These are phyloP conservation scores for Bombus haemorrhoidalis DNA, from an alignment of 1,140 invertebrate genomes.

Conservation along the genomic window DNA sequence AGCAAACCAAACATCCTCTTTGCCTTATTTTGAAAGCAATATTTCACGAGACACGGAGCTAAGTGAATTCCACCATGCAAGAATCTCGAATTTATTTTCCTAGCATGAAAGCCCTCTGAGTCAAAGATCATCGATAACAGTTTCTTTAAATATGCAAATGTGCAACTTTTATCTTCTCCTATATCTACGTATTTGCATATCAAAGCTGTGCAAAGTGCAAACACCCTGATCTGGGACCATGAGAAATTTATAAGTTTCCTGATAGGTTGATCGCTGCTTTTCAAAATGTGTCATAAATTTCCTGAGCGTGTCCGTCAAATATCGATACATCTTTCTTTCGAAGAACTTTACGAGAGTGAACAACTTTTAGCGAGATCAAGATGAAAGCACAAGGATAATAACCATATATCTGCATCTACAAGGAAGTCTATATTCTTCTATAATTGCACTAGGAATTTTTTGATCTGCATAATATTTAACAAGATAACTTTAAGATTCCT, in stretches of 20 bases:
- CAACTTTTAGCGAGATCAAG: no score
- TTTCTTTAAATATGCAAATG: conserved; percentile 9
- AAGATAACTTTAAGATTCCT: no score
- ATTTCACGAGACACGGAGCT: neutral
- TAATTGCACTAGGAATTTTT: no score
- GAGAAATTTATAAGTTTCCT: neutral
- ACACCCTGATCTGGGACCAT: neutral
- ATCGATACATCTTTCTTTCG: neutral
- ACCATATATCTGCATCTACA: no score
- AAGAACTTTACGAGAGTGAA: no score
- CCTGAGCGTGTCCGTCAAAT: neutral
- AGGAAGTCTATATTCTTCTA: no score
- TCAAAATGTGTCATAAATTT: neutral
- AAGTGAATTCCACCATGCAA: neutral
- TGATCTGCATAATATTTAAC: no score
- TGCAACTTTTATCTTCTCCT: neutral
- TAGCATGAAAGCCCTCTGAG: neutral
- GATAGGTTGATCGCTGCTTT: neutral
- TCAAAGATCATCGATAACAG: conserved; percentile 17
- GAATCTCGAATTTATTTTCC: neutral
- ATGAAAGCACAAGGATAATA: no score
- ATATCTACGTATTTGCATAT: conserved; percentile 21
- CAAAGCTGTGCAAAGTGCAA: neutral
- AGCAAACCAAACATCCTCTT: no score
- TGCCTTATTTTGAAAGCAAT: conserved; percentile 1